phyloP scores from a whole-genome alignment of 2,888 invertebrate species.

The Lithosia quadra region DNA sequence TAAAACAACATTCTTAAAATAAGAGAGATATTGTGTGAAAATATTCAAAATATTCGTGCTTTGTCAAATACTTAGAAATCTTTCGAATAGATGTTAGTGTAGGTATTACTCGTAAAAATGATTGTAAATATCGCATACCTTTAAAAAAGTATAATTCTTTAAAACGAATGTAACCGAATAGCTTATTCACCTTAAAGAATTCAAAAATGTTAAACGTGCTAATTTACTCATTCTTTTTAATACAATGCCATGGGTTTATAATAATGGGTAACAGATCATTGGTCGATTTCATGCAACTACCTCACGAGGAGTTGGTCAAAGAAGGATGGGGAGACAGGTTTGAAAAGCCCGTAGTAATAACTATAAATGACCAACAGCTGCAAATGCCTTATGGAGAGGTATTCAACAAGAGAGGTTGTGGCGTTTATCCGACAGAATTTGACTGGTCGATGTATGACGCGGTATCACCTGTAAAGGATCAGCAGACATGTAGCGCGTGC shows the following conservation, averaged over 20 bases:
- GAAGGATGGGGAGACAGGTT: neutral
- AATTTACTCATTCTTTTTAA: neutral
- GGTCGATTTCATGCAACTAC: neutral
- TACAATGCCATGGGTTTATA: neutral
- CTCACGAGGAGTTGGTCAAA: neutral
- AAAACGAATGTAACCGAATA: neutral
- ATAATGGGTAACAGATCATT: neutral
- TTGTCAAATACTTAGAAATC: conserved; percentile 9
- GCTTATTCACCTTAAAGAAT: neutral
- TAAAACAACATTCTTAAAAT: neutral
- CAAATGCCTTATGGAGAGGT: neutral
- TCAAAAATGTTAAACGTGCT: neutral
- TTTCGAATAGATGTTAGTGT: too few species aligned
- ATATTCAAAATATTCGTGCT: neutral
- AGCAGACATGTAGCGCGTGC: neutral
- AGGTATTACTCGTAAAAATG: conserved; percentile 8
- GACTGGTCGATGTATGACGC: neutral
- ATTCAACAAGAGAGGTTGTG: neutral
- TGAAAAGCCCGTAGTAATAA: neutral
- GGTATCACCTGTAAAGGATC: conserved; percentile 10
- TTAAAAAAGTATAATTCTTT: conserved; percentile 2
- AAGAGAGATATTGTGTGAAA: neutral
- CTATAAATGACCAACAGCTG: neutral
- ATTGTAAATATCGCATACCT: conserved; percentile 20
- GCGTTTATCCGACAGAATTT: neutral